Percentiles rank a stretch among this genome's conserved stretches.
Evolutionary conservation across 2,797 vertebrate species (phyloP).

Genomic region (Rhynchotus rufescens): DNA sequence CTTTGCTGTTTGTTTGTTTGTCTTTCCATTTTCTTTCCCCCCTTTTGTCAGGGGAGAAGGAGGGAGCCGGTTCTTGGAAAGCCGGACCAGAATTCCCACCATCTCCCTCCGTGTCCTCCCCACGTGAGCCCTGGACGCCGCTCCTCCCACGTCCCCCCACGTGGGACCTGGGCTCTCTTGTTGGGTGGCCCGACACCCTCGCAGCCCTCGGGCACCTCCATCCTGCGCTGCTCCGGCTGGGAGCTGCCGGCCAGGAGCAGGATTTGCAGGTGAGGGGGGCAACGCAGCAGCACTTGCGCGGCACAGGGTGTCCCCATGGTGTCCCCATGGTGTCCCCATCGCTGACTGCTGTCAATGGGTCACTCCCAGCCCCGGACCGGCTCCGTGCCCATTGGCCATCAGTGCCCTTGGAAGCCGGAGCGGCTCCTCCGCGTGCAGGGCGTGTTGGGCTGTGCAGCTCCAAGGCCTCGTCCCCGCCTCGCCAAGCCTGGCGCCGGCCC

Average conservation of each 20-base stretch:
- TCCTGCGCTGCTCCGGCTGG: neutral
- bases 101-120: neutral
- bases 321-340: too few relatives aligned
- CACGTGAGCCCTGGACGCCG: neutral
- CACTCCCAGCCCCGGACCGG: neutral
- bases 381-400: neutral
- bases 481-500: slow-evolving; percentile 46
- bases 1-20: neutral
- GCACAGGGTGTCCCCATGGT: neutral
- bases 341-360: neutral
- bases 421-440: neutral
- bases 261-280: neutral
- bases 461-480: neutral
- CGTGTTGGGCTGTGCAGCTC: neutral
- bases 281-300: too few relatives aligned
- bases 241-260: rapidly evolving
- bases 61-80: neutral
- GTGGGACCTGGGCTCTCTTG: neutral
- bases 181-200: neutral
- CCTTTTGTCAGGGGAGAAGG: neutral
- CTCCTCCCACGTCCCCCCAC: neutral
- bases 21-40: neutral
- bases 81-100: neutral
- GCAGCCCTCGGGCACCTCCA: rapidly evolving
- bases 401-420: neutral